These are phyloP conservation scores for Apteryx owenii DNA, from an alignment of 2,113 vertebrate genomes.

Conservation along the genomic window DNA sequence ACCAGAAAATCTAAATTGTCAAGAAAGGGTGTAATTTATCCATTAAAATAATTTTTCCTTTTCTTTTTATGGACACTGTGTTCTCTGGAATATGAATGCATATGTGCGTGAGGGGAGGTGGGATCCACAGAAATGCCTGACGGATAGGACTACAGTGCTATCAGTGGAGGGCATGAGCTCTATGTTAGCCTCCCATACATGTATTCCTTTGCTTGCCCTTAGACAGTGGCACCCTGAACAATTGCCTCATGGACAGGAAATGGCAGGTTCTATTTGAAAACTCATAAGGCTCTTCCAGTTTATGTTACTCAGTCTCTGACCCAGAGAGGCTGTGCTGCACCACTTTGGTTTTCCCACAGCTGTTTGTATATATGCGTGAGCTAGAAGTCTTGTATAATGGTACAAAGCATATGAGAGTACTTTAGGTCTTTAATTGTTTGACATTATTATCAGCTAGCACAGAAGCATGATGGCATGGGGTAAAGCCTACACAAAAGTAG, in stretches of 20 bases:
- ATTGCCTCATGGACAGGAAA: neutral
- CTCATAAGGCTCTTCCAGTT: neutral
- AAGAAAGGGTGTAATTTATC: neutral
- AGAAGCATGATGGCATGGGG: neutral
- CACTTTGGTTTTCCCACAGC: neutral
- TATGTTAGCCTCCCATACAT: neutral
- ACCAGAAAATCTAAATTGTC: neutral
- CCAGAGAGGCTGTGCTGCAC: neutral
- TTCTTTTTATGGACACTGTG: neutral
- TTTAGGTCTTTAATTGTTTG: neutral
- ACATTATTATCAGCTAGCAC: fast-evolving
- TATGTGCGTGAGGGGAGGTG: neutral
- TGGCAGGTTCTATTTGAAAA: neutral
- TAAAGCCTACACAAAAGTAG: neutral
- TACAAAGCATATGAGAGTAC: neutral
- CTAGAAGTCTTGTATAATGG: neutral
- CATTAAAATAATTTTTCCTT: neutral
- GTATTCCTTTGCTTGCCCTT: neutral
- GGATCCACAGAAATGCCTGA: neutral
- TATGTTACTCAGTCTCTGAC: neutral
- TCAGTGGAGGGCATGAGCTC: neutral
- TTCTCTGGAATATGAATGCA: neutral
- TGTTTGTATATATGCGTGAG: neutral
- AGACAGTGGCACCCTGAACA: fast-evolving
- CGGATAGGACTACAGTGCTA: neutral